phyloP scores from a whole-genome alignment of 2,888 invertebrate species.

The Lepidocyrtinus sp. region DNA sequence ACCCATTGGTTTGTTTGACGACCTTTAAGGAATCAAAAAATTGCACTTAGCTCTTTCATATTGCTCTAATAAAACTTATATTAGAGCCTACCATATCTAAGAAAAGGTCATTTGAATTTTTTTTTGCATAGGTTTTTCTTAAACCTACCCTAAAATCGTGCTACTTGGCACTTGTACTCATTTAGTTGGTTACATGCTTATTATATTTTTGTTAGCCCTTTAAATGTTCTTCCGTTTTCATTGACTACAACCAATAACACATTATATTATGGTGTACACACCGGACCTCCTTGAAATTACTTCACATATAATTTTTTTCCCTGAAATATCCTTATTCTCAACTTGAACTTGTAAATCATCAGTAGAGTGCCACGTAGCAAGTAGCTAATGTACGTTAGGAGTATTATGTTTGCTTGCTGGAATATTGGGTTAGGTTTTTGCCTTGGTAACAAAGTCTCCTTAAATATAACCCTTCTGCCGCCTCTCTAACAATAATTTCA shows the following conservation, averaged over 20 bases:
- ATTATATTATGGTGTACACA: neutral
- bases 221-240: neutral
- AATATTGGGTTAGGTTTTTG: neutral
- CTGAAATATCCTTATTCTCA: neutral
- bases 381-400: neutral
- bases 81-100: conserved; percentile 6
- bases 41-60: conserved; percentile 53
- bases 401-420: neutral
- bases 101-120: neutral
- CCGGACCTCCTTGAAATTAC: neutral
- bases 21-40: conserved; percentile 66
- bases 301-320: neutral
- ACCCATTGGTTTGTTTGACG: conserved; percentile 64
- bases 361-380: neutral
- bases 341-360: conserved; percentile 8
- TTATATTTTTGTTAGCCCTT: neutral
- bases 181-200: neutral
- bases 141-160: neutral
- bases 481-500: neutral
- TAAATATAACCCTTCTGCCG: neutral
- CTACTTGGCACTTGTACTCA: neutral
- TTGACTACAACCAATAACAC: neutral
- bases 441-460: neutral
- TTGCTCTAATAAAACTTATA: conserved; percentile 17
- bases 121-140: conserved; percentile 8